These are phyloP conservation scores for Myotis findleyi DNA, from an alignment of 2,797 vertebrate genomes.

Conservation along the genomic window DNA sequence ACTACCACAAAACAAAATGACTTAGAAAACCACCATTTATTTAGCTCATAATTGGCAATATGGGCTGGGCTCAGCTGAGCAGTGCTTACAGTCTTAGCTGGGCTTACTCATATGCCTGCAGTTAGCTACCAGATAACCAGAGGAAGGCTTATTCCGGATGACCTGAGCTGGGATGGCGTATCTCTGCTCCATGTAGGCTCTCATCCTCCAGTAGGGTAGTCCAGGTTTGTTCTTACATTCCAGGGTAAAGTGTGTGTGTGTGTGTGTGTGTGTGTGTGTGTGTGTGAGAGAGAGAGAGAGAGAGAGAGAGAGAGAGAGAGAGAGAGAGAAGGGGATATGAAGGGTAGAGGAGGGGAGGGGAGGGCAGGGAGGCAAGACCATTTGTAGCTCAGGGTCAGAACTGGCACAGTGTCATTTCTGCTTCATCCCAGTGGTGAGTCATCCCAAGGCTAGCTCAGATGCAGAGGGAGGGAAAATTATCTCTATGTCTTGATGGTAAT, in stretches of 20 bases:
- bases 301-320: no score
- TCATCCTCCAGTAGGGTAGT: neutral
- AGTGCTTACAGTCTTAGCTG: neutral
- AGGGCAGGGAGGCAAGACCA: neutral
- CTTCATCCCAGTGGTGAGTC: neutral
- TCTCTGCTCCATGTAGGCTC: neutral
- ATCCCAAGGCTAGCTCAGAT: neutral
- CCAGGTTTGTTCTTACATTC: neutral
- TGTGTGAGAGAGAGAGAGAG: neutral
- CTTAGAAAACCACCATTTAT: conserved; percentile 49
- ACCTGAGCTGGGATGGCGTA: neutral
- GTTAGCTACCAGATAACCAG: neutral
- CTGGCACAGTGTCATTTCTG: neutral
- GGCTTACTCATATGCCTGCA: neutral
- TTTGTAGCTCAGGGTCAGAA: neutral
- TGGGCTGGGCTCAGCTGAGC: neutral
- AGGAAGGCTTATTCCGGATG: neutral
- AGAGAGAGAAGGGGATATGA: fast-evolving
- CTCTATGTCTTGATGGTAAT: neutral
- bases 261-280: no score
- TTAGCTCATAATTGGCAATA: conserved; percentile 16
- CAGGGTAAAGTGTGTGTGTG: neutral
- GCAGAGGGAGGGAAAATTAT: neutral
- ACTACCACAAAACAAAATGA: conserved; percentile 30
- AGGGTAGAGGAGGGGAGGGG: no score